Evolutionary conservation across 2,113 vertebrate species (phyloP).

Genomic region (Tyto alba): DNA sequence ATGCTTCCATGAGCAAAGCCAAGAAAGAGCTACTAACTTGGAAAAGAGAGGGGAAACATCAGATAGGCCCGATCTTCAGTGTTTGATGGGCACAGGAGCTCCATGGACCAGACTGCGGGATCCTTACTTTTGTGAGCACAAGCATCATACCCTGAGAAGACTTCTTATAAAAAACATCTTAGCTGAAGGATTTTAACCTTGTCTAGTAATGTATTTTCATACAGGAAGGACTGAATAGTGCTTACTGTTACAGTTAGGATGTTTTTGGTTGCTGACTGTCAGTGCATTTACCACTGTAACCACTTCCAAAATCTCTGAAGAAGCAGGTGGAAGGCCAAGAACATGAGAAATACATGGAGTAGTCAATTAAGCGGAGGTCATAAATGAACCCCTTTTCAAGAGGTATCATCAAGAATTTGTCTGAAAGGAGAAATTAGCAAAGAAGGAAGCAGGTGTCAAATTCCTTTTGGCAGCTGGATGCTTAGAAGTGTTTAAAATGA

Average conservation of each 20-base stretch:
- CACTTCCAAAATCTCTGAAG: not conserved
- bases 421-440: conserved; percentile 18
- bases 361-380: not conserved
- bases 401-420: not conserved
- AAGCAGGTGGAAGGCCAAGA: conserved; percentile 1
- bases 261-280: not conserved
- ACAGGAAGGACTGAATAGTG: not conserved
- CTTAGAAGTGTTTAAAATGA: not conserved
- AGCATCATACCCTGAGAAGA: not conserved
- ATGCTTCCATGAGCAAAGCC: not conserved
- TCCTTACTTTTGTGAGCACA: not conserved
- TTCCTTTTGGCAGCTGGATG: not conserved
- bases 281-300: not conserved
- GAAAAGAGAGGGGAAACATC: not conserved
- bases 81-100: not conserved
- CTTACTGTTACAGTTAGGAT: not conserved
- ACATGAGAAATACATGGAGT: not conserved
- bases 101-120: not conserved
- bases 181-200: not conserved
- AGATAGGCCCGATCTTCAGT: not conserved
- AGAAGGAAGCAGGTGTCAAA: conserved; percentile 21
- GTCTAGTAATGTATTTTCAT: not conserved
- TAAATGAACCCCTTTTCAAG: not conserved
- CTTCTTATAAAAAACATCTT: not conserved
- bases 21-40: not conserved